Percentiles rank a stretch among this genome's conserved stretches.
These are phyloP conservation scores for Opisthocomus hoazin DNA, from an alignment of 2,113 vertebrate species.

Conservation along the genomic window DNA sequence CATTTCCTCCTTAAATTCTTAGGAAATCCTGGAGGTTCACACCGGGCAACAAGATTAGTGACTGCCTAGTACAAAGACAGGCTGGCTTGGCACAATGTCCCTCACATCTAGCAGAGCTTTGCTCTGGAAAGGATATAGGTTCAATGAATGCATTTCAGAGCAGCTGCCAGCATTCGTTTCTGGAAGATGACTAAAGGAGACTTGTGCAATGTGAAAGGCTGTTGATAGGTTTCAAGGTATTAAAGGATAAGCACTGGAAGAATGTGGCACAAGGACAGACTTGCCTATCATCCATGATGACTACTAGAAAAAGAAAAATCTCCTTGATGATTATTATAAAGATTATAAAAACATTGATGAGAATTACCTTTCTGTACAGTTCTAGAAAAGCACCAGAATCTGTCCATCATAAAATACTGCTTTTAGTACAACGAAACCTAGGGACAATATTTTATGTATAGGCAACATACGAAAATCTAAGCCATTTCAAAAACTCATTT, in stretches of 20 bases:
- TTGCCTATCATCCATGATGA: neutral
- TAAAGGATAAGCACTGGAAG: neutral
- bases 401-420: neutral
- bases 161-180: neutral
- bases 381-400: neutral
- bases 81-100: neutral
- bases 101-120: neutral
- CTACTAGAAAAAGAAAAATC: neutral
- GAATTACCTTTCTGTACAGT: neutral
- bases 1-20: neutral
- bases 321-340: neutral
- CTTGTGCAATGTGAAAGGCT: neutral
- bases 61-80: accelerated
- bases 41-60: neutral
- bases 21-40: neutral
- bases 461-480: neutral
- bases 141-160: neutral
- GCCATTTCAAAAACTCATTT: neutral
- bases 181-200: neutral
- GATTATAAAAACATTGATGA: neutral
- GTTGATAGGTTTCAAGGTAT: neutral
- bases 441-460: neutral
- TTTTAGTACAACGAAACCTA: neutral
- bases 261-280: neutral
- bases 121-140: neutral